A percentile compares a stretch with the other conserved stretches of the same genome.
Conservation (phyloP, 2,888 invertebrate species). For the Apotomis turbidana region DNA sequence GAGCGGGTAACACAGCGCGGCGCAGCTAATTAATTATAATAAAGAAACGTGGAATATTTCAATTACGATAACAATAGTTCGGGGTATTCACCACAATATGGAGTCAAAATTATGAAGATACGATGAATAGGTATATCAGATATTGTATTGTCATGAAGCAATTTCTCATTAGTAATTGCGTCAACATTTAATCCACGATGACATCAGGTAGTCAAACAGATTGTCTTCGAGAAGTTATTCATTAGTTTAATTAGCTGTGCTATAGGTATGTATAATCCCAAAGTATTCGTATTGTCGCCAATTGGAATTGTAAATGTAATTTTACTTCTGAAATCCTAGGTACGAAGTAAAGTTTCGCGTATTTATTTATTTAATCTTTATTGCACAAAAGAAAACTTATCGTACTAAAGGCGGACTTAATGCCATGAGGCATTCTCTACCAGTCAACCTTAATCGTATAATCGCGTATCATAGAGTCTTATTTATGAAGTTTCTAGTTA, state of each 20-base stretch:
- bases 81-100: neutral
- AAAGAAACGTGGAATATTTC: neutral
- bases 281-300: too few relatives aligned
- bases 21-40: neutral
- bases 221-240: neutral
- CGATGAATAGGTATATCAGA: neutral
- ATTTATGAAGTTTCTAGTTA: too few relatives aligned
- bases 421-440: too few relatives aligned
- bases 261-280: neutral
- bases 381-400: too few relatives aligned
- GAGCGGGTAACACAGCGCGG: neutral
- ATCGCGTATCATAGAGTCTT: too few relatives aligned
- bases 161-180: constrained; percentile 9
- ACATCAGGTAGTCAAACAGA: neutral
- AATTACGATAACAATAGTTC: neutral
- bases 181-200: neutral
- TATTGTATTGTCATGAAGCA: neutral
- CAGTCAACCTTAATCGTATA: too few relatives aligned
- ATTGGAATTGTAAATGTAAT: too few relatives aligned
- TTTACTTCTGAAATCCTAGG: too few relatives aligned
- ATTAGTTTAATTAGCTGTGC: neutral
- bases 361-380: too few relatives aligned
- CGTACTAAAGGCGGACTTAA: too few relatives aligned
- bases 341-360: too few relatives aligned
- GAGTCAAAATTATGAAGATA: neutral